Evolutionary conservation across 2,113 vertebrate species (phyloP).

Genomic region (Hippocampus barbouri): DNA sequence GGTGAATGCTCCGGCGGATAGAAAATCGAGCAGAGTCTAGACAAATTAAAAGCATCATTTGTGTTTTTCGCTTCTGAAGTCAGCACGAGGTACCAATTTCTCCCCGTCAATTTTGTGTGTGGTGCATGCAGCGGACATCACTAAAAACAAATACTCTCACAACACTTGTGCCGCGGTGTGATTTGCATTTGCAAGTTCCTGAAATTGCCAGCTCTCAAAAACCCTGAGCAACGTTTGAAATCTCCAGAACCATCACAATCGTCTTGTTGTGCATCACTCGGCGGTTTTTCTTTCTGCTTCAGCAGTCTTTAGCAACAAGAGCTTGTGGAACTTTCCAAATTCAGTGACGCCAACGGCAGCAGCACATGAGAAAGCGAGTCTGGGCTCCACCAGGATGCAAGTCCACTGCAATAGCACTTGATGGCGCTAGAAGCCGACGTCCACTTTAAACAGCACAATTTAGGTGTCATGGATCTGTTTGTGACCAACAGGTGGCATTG

Average conservation of each 20-base stretch:
- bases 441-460: slow-evolving; percentile 26
- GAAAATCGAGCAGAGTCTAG: too few species aligned
- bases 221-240: neutral
- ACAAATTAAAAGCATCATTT: too few species aligned
- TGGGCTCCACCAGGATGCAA: slow-evolving; percentile 31
- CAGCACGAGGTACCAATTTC: too few species aligned
- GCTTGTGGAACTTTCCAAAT: slow-evolving; percentile 15
- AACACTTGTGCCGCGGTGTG: slow-evolving; percentile 41
- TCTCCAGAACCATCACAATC: neutral
- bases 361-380: slow-evolving; percentile 20
- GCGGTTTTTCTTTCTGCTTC: neutral
- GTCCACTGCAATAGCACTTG: slow-evolving; percentile 35
- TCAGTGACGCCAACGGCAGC: slow-evolving; percentile 13
- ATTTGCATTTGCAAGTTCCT: neutral
- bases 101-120: too few species aligned
- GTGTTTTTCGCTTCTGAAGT: too few species aligned
- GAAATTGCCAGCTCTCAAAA: neutral
- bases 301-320: slow-evolving; percentile 28
- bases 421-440: slow-evolving; percentile 27
- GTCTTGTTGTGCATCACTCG: neutral
- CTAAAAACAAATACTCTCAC: neutral
- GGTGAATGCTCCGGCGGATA: too few species aligned
- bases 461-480: too few species aligned
- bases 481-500: too few species aligned
- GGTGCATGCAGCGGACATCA: too few species aligned